Conservation (phyloP, 2,797 vertebrate genomes). For the Melanotaenia boesemani region DNA sequence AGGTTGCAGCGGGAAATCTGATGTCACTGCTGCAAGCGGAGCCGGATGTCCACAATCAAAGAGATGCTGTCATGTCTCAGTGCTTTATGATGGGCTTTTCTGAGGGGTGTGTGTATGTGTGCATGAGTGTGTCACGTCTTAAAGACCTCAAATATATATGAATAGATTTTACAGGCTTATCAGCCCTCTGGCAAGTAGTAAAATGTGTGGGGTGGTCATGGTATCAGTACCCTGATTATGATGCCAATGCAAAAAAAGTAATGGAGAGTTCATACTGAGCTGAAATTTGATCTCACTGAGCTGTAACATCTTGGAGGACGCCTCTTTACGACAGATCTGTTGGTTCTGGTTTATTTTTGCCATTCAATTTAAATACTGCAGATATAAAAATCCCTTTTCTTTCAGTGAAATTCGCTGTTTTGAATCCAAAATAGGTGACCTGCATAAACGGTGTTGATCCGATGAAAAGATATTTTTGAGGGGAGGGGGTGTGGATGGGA, state of each 20-base stretch:
- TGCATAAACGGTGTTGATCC: too few species aligned
- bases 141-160: not conserved
- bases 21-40: slow-evolving; percentile 26
- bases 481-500: too few species aligned
- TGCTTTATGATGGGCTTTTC: slow-evolving; percentile 2
- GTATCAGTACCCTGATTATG: not conserved
- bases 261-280: not conserved
- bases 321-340: not conserved
- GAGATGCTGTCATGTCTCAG: slow-evolving; percentile 46
- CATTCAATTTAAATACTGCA: not conserved
- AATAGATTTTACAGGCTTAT: slow-evolving; percentile 4
- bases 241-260: slow-evolving; percentile 6
- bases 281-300: slow-evolving; percentile 1
- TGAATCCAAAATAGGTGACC: too few species aligned
- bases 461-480: too few species aligned
- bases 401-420: too few species aligned
- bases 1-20: slow-evolving; percentile 34
- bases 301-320: not conserved
- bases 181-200: not conserved
- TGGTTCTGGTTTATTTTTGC: not conserved
- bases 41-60: slow-evolving; percentile 57
- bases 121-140: not conserved
- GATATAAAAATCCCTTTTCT: too few species aligned
- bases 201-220: not conserved
- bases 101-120: not conserved